phyloP scores from a whole-genome alignment of 2,113 vertebrate genomes.

The Aegotheles bennettii region DNA sequence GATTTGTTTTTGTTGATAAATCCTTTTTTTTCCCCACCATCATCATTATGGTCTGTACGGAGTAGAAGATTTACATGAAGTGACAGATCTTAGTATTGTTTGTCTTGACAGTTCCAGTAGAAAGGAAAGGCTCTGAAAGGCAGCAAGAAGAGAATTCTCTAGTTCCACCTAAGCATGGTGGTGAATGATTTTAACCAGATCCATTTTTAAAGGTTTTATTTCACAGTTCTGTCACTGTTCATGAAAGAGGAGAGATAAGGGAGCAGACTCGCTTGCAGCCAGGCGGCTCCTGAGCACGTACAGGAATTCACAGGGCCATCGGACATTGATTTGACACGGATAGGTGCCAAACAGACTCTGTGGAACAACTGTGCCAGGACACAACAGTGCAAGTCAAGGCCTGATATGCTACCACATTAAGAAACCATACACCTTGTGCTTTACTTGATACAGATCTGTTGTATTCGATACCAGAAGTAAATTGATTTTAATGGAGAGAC shows the following conservation, averaged over 20 bases:
- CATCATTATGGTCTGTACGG: not conserved
- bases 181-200: not conserved
- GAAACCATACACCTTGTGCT: not conserved
- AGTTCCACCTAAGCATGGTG: not conserved
- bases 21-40: accelerated
- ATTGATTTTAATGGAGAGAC: not conserved
- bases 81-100: not conserved
- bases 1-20: not conserved
- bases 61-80: not conserved
- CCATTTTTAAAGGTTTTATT: not conserved
- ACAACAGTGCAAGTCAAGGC: not conserved
- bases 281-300: not conserved
- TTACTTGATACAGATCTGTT: not conserved
- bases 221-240: not conserved
- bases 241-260: not conserved
- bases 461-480: not conserved
- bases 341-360: not conserved
- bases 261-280: not conserved
- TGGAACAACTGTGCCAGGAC: not conserved
- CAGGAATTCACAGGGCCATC: not conserved
- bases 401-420: not conserved
- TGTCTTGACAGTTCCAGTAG: not conserved
- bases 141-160: not conserved
- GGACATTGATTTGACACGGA: not conserved
- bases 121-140: not conserved